phyloP scores from a whole-genome alignment of 2,113 vertebrate species.

The Malurus cyaneus region DNA sequence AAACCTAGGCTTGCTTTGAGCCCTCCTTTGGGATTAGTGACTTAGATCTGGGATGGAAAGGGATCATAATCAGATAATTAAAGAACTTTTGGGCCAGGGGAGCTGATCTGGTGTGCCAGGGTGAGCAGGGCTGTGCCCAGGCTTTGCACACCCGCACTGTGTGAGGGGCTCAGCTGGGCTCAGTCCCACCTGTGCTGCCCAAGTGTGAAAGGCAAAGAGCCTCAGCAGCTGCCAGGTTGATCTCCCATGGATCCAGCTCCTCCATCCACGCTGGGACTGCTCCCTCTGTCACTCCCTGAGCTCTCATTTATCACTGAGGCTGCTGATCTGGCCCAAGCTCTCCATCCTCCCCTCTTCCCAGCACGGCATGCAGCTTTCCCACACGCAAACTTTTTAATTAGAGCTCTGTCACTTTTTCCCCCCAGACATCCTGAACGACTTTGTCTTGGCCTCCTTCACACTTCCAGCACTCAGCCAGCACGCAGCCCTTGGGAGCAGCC shows the following conservation, averaged over 20 bases:
- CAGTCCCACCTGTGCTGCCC: accelerated
- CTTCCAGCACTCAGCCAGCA: not conserved
- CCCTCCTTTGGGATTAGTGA: not conserved
- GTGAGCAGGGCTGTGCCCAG: not conserved
- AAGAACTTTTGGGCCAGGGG: not conserved
- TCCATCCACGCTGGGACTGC: not conserved
- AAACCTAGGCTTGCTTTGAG: not conserved
- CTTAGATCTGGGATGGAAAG: not conserved
- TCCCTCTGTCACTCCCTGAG: not conserved
- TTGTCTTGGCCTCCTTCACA: not conserved
- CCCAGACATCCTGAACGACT: not conserved
- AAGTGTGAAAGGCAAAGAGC: not conserved
- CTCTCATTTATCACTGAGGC: not conserved
- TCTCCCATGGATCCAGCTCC: not conserved
- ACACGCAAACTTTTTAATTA: constrained; percentile 1
- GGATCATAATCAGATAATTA: not conserved
- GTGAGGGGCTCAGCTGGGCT: not conserved
- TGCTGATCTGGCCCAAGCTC: not conserved
- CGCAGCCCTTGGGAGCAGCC: not conserved
- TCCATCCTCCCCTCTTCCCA: not conserved
- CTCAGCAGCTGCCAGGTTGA: not conserved
- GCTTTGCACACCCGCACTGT: accelerated
- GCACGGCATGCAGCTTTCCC: not conserved
- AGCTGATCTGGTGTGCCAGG: not conserved
- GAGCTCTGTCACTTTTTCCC: not conserved